Percentiles rank a stretch among this genome's conserved stretches.
Conservation (phyloP, 2,888 invertebrate genomes). For the Scaptomyza caliginosa region DNA sequence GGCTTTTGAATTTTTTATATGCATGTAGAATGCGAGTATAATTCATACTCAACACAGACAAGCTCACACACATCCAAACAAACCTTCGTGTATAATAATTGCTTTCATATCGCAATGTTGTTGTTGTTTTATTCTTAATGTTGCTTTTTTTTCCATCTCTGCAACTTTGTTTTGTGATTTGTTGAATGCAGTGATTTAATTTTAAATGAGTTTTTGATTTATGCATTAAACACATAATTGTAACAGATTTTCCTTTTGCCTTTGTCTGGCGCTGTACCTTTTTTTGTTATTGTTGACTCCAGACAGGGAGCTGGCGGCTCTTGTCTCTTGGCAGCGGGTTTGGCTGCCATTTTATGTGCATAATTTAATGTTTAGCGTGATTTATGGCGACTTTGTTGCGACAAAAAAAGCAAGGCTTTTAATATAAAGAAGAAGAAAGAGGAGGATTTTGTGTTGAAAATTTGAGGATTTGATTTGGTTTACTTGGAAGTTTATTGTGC, state of each 20-base stretch:
- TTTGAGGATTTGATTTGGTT: constrained; percentile 21
- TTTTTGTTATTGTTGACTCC: constrained; percentile 9
- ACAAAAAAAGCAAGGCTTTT: constrained; percentile 38
- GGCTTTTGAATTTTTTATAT: constrained; percentile 67
- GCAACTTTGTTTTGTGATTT: constrained; percentile 64
- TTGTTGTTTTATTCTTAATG: too few species aligned
- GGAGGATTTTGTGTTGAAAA: constrained; percentile 36
- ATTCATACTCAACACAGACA: constrained; percentile 39
- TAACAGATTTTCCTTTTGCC: constrained; percentile 51
- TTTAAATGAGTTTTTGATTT: constrained; percentile 79
- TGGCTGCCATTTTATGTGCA: constrained; percentile 62
- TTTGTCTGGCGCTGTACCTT: constrained; percentile 7
- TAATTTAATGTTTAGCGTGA: constrained; percentile 72
- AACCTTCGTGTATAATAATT: constrained; percentile 56
- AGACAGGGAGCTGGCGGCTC: constrained; percentile 12
- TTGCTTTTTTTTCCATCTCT: constrained; percentile 8
- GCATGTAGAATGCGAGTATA: constrained; percentile 49
- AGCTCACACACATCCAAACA: constrained; percentile 11
- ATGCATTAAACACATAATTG: constrained; percentile 75
- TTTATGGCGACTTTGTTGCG: constrained; percentile 50
- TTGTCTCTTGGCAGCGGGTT: constrained; percentile 47
- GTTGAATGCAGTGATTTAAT: constrained; percentile 74
- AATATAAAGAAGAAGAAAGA: constrained; percentile 33
- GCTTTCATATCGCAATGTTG: constrained; percentile 52
- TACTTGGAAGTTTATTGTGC: not conserved